Percentiles rank a stretch among this genome's conserved stretches.
Conservation (phyloP, 2,113 vertebrate genomes). For the Tyto alba region DNA sequence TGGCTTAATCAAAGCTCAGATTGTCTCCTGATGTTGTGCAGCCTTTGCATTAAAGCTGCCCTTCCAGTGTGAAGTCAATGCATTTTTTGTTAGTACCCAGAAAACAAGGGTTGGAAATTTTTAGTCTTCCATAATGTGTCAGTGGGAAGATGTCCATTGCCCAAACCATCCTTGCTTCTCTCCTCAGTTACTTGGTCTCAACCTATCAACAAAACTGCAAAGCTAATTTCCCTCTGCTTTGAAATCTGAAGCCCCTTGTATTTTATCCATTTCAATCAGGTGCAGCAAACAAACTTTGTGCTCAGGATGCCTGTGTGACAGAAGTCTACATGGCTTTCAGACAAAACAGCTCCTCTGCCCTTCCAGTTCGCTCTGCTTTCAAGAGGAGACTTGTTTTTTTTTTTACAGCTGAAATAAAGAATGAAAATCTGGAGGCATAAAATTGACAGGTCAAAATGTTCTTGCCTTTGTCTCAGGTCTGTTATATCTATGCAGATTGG, state of each 20-base stretch:
- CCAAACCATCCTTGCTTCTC: not conserved
- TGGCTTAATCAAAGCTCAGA: not conserved
- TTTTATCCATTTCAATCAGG: not conserved
- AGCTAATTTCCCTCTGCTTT: not conserved
- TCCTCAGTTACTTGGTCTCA: not conserved
- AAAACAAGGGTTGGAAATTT: not conserved
- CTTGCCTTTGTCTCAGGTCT: not conserved
- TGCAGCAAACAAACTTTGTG: not conserved
- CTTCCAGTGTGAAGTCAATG: not conserved
- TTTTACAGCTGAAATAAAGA: not conserved
- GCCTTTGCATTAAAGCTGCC: not conserved
- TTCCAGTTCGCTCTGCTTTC: not conserved
- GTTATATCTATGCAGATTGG: not conserved
- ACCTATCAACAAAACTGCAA: not conserved
- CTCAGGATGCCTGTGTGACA: not conserved
- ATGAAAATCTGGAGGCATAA: not conserved
- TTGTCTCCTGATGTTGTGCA: not conserved
- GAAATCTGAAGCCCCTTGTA: not conserved
- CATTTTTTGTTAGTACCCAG: not conserved
- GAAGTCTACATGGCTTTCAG: not conserved
- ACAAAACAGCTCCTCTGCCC: fast-evolving
- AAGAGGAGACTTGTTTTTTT: not conserved
- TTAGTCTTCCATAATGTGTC: not conserved
- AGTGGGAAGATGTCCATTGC: not conserved
- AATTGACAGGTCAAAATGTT: not conserved